These are phyloP conservation scores for Plotosus lineatus DNA, from an alignment of 2,113 vertebrate genomes.

Conservation along the genomic window DNA sequence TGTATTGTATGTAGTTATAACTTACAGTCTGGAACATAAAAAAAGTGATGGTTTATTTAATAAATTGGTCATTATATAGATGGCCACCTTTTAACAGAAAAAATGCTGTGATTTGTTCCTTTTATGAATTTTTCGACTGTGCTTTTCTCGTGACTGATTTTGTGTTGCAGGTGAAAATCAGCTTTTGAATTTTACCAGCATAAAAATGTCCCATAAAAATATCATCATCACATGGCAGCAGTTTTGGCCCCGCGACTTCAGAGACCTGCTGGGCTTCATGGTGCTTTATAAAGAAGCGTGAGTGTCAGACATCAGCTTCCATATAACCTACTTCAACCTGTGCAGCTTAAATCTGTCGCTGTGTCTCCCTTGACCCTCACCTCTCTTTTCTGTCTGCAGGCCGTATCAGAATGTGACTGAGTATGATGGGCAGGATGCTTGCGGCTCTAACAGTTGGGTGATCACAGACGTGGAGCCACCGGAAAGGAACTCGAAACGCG, in stretches of 20 bases:
- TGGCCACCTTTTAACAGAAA: not conserved
- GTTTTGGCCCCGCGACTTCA: conserved; percentile 91
- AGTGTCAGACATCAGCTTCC: conserved; percentile 57
- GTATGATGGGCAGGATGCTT: conserved; percentile 95
- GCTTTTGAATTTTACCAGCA: conserved; percentile 81
- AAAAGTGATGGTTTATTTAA: not conserved
- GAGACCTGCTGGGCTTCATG: conserved; percentile 96
- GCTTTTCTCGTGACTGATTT: not conserved
- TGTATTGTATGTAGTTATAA: not conserved
- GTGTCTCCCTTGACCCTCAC: not conserved
- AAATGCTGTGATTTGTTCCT: not conserved
- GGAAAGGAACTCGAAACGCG: conserved; percentile 72
- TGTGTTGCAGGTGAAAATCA: conserved; percentile 83
- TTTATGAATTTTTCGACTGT: not conserved
- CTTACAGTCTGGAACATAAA: not conserved
- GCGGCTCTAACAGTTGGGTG: conserved; percentile 95
- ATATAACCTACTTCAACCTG: not conserved
- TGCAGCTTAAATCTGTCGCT: not conserved
- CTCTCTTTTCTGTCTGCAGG: conserved; percentile 62
- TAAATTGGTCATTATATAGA: not conserved
- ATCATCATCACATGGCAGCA: conserved; percentile 90
- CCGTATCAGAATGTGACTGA: conserved; percentile 91
- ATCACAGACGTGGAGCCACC: conserved; percentile 93
- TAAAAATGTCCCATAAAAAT: conserved; percentile 79
- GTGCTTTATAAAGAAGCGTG: conserved; percentile 98